Base-by-base conservation (phyloP, 2,888 invertebrate species). In the Drosophila engyochracea region DNA sequence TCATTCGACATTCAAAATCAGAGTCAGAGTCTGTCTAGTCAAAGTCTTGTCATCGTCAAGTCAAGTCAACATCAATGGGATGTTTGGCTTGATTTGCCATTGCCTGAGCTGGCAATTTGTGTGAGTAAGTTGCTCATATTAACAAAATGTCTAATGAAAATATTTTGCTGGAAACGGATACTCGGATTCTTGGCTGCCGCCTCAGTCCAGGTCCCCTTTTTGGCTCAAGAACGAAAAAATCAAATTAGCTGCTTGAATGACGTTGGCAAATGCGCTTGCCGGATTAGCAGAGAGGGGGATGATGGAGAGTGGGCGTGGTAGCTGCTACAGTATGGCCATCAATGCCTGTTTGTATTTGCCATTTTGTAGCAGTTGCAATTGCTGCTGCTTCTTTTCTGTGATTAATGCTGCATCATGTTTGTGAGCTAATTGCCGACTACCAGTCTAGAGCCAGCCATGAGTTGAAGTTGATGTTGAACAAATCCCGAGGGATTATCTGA, bases 141-240 rank as follows among this genome's bases (percentile, higher is more conserved):
- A 86, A 84, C 83, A 81, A 86, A 86, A 89, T 81, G 86, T 86
- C 89, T 89, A 89, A 86, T 86, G 89, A 89, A 86, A 86, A 84
- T 86, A 86, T 86, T 89, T 86, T 75, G 82, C 79, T 59, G 59
- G 35, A 28, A 61, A 65, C 70, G 61, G 73, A 68, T 76, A 69
- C 64, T 10, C 49, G 30, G 19, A 14, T 66, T 28, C 41, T 39
- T 28, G 14, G 28, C 12, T 39, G 31, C 30, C 25, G 31, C 10
- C 53, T 30, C 37, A 35, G 55, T 39, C 28, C 55, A 28, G 28
- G 1, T 19, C 53, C 70, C 70, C 57, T 65, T 76, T 76, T 71
- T 70, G 63, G 64, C 70, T 76, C 62, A 67, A 74, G 74, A 71
- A 70, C 71, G 74, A 83, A 80, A 82, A 86, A 86, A 86, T 86